Evolutionary conservation across 2,888 invertebrate species (phyloP).

Genomic region (Magallana nippona): DNA sequence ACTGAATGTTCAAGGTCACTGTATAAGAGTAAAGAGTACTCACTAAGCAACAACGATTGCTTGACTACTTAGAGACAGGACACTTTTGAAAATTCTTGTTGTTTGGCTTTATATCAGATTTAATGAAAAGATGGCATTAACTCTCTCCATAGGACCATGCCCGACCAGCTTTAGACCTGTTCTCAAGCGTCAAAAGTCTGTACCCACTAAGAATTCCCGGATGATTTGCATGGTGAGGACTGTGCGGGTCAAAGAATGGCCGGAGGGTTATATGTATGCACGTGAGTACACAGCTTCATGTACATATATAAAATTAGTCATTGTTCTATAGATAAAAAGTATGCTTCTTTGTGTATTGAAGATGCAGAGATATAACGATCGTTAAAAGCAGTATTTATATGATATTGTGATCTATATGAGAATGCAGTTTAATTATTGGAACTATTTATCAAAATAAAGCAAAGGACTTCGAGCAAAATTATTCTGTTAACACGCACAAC

Average conservation of each 20-base stretch:
- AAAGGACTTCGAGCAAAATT: too few relatives aligned
- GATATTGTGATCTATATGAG: too few relatives aligned
- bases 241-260: slow-evolving; percentile 39
- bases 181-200: neutral
- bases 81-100: too few relatives aligned
- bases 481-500: too few relatives aligned
- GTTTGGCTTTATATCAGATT: too few relatives aligned
- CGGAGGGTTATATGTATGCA: slow-evolving; percentile 40
- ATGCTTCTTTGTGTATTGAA: too few relatives aligned
- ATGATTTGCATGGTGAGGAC: slow-evolving; percentile 43
- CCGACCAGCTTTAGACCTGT: neutral
- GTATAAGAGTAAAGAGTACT: neutral
- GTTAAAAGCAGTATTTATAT: too few relatives aligned
- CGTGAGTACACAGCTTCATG: slow-evolving; percentile 26
- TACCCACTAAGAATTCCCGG: slow-evolving; percentile 6
- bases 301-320: neutral
- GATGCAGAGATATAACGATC: too few relatives aligned
- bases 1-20: neutral
- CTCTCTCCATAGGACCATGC: slow-evolving; percentile 3
- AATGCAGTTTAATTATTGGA: too few relatives aligned
- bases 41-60: neutral
- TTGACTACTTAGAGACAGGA: too few relatives aligned
- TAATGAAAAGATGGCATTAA: neutral
- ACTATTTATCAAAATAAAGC: too few relatives aligned
- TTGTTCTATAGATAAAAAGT: too few relatives aligned